A percentile compares a stretch with the other conserved stretches of the same genome.
These are phyloP conservation scores for Labia minor DNA, from an alignment of 2,888 invertebrate species.

Conservation along the genomic window DNA sequence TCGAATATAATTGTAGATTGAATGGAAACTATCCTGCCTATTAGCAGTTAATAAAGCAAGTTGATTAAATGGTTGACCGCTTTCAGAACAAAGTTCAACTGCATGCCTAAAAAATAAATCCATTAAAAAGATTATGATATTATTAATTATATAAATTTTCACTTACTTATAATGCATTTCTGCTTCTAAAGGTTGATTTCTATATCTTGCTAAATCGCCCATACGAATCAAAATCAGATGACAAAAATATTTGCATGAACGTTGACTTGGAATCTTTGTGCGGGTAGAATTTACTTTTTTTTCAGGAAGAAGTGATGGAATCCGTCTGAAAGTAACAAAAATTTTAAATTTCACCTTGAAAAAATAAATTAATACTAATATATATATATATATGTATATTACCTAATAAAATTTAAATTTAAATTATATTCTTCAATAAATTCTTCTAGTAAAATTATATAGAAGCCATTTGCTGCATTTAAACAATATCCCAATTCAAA, in stretches of 20 bases:
- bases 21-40: constrained; percentile 66
- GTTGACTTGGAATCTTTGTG: constrained; percentile 43
- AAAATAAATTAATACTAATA: constrained; percentile 15
- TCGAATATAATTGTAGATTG: constrained; percentile 76
- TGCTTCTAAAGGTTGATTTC: constrained; percentile 68
- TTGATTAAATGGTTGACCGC: constrained; percentile 85
- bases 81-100: constrained; percentile 58
- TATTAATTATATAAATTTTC: neutral
- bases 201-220: constrained; percentile 75
- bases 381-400: constrained; percentile 25
- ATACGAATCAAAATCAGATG: constrained; percentile 83
- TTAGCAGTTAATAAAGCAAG: constrained; percentile 71
- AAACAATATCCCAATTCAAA: constrained; percentile 68
- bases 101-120: constrained; percentile 53
- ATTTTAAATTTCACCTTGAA: neutral
- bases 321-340: constrained; percentile 3
- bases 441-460: constrained; percentile 67
- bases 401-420: constrained; percentile 62
- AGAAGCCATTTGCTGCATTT: constrained; percentile 77
- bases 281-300: neutral
- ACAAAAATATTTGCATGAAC: constrained; percentile 72
- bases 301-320: neutral
- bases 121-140: constrained; percentile 18
- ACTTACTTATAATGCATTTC: constrained; percentile 67
- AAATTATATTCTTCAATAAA: constrained; percentile 70